Evolutionary conservation across 1,140 invertebrate species (phyloP).

Genomic region (Listronotus oregonensis): DNA sequence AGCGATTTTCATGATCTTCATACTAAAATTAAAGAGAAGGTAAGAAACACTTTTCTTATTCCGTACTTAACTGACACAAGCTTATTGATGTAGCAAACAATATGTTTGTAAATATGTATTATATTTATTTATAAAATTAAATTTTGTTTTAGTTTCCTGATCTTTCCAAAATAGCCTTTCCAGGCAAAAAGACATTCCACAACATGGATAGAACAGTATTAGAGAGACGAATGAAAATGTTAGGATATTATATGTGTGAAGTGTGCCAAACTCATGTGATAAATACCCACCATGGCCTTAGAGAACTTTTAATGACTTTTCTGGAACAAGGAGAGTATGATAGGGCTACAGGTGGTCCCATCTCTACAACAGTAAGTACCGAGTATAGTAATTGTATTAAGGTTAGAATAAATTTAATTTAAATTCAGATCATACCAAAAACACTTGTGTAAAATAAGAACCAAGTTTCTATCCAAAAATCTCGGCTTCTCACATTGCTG

Average conservation of each 20-base stretch:
- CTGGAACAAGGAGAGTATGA: slow-evolving; percentile 81
- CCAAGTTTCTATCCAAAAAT: too few species aligned
- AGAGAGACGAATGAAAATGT: slow-evolving; percentile 82
- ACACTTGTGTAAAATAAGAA: too few species aligned
- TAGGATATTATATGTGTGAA: slow-evolving; percentile 82
- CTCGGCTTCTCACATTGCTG: too few species aligned
- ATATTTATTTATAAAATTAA: neutral
- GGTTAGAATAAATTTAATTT: too few species aligned
- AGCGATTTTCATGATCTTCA: slow-evolving; percentile 92
- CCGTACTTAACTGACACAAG: too few species aligned
- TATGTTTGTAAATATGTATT: neutral
- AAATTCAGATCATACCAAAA: too few species aligned
- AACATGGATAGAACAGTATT: slow-evolving; percentile 88
- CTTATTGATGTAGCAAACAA: too few species aligned
- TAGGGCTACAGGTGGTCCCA: slow-evolving; percentile 65
- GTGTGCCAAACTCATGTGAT: slow-evolving; percentile 68
- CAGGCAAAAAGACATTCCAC: slow-evolving; percentile 92
- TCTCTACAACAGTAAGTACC: slow-evolving; percentile 63
- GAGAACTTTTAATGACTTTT: slow-evolving; percentile 74
- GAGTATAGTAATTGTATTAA: too few species aligned
- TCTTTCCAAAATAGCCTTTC: slow-evolving; percentile 79
- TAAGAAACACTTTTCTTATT: slow-evolving; percentile 50
- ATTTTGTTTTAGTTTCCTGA: slow-evolving; percentile 70
- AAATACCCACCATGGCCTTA: slow-evolving; percentile 68
- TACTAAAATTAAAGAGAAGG: slow-evolving; percentile 75